Percentiles rank a stretch among this genome's conserved stretches.
Evolutionary conservation across 2,113 vertebrate genomes (phyloP).

Genomic region (Calyptomena viridis): DNA sequence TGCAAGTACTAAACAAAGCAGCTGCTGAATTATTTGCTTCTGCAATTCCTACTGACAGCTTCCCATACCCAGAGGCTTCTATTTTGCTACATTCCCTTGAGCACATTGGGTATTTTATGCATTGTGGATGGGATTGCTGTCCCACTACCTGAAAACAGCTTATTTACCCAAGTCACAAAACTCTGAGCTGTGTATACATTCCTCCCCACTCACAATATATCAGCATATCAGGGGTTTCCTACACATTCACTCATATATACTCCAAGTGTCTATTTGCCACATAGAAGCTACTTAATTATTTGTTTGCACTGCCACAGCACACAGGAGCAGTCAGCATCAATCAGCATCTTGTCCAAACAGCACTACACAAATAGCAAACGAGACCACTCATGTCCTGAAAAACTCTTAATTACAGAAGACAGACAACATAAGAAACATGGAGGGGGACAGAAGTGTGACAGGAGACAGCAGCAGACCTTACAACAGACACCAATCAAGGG

Average conservation of each 20-base stretch:
- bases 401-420: background rate
- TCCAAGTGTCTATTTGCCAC: background rate
- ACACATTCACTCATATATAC: background rate
- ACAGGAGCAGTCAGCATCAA: background rate
- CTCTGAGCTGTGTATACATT: background rate
- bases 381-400: background rate
- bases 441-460: background rate
- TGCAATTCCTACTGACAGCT: background rate
- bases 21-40: background rate
- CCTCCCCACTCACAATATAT: background rate
- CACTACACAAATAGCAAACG: background rate
- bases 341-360: background rate
- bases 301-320: background rate
- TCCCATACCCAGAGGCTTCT: background rate
- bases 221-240: fast-evolving
- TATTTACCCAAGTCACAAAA: background rate
- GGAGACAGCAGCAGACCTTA: background rate
- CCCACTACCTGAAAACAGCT: background rate
- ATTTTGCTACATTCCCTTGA: background rate
- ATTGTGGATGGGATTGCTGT: background rate
- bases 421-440: background rate
- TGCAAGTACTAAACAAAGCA: background rate
- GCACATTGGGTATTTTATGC: background rate
- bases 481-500: background rate
- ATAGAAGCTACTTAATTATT: background rate